These are phyloP conservation scores for Octopus sinensis DNA, from an alignment of 1,140 invertebrate genomes.

Conservation along the genomic window DNA sequence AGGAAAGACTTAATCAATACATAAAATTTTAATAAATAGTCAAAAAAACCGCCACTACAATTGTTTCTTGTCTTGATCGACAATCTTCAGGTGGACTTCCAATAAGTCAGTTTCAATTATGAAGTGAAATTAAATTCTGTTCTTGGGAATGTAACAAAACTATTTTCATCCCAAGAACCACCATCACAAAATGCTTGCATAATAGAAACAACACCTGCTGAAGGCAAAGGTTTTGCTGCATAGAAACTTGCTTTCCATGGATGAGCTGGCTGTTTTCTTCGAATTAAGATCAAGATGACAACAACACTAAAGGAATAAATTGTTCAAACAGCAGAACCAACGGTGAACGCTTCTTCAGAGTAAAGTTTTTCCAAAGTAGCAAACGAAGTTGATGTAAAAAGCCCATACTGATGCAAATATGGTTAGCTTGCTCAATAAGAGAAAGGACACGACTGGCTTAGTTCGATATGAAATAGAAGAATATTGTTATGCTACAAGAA, in stretches of 20 bases:
- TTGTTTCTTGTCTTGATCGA: too few species aligned
- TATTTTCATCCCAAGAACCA: conserved; percentile 46
- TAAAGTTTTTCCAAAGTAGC: conserved; percentile 61
- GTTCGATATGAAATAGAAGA: too few species aligned
- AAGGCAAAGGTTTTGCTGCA: conserved; percentile 55
- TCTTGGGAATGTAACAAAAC: conserved; percentile 55
- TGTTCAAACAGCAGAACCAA: conserved; percentile 59
- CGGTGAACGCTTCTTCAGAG: conserved; percentile 58
- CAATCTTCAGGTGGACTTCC: too few species aligned
- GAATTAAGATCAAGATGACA: conserved; percentile 58
- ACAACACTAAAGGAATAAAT: conserved; percentile 59
- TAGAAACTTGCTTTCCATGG: conserved; percentile 49
- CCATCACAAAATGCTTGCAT: conserved; percentile 60
- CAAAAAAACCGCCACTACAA: too few species aligned
- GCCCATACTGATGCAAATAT: conserved; percentile 36
- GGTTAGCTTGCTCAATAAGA: too few species aligned
- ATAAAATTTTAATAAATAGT: too few species aligned
- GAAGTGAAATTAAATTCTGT: too few species aligned
- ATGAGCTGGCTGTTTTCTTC: conserved; percentile 55
- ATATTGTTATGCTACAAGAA: too few species aligned
- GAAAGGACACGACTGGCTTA: too few species aligned
- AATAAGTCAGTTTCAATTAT: too few species aligned
- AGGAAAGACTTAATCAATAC: too few species aligned
- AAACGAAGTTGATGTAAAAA: conserved; percentile 58
- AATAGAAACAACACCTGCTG: conserved; percentile 58